Conservation (phyloP, 2,888 invertebrate genomes). For the Steinernema hermaphroditum region DNA sequence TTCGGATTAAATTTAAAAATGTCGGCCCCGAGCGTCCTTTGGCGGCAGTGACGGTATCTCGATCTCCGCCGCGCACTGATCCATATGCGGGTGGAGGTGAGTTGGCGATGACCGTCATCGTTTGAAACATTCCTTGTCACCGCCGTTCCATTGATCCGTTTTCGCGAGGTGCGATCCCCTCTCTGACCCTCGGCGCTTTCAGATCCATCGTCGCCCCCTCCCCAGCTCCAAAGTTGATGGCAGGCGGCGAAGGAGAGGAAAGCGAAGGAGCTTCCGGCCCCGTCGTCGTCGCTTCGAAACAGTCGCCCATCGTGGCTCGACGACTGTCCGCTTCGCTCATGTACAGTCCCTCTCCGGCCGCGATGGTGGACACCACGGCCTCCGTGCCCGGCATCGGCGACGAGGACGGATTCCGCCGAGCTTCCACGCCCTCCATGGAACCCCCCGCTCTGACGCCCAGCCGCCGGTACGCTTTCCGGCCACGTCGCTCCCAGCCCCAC, state of each 20-base stretch:
- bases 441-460: conserved; percentile 4
- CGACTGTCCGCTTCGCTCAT: conserved; percentile 18
- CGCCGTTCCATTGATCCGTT: conserved; percentile 13
- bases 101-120: conserved; percentile 15
- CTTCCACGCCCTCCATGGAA: conserved; percentile 13
- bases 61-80: conserved; percentile 4
- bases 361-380: conserved; percentile 10
- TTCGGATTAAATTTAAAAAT: conserved; percentile 26
- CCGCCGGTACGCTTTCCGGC: conserved; percentile 48
- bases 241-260: conserved; percentile 31
- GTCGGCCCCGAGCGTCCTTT: conserved; percentile 17
- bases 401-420: conserved; percentile 19
- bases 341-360: conserved; percentile 19
- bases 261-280: conserved; percentile 17
- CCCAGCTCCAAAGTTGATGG: conserved; percentile 7
- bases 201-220: background rate
- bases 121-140: conserved; percentile 26
- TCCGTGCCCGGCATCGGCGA: conserved; percentile 18
- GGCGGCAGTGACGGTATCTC: conserved; percentile 10
- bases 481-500: conserved; percentile 50
- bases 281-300: background rate
- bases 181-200: background rate
- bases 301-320: conserved; percentile 8
- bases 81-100: conserved; percentile 18
- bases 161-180: background rate